phyloP scores from a whole-genome alignment of 1,140 invertebrate genomes.

The Lepidurus apus region DNA sequence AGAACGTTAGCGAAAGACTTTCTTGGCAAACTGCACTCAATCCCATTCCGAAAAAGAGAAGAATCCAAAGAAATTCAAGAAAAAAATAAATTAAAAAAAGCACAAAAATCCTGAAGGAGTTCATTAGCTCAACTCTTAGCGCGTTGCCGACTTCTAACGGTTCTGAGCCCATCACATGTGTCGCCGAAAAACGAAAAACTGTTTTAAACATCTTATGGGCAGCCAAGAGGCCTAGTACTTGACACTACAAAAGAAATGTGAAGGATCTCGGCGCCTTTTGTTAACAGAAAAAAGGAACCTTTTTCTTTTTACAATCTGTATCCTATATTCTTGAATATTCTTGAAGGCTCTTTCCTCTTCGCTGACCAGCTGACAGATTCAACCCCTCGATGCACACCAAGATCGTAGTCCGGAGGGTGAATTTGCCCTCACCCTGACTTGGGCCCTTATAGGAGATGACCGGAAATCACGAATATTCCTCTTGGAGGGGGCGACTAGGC shows the following conservation, averaged over 20 bases:
- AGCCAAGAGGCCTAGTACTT: conserved; percentile 15
- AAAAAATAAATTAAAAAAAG: neutral
- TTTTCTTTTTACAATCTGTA: neutral
- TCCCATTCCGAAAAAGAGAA: neutral
- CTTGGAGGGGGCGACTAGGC: neutral
- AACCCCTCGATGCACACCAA: neutral
- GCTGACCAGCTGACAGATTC: conserved; percentile 15
- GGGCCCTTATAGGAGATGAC: neutral
- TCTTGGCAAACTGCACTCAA: neutral
- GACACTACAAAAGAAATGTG: neutral
- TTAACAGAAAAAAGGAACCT: neutral
- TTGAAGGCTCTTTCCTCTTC: neutral
- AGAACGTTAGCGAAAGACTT: neutral
- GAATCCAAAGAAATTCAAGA: neutral
- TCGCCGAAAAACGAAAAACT: neutral
- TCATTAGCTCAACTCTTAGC: conserved; percentile 2
- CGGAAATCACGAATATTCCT: neutral
- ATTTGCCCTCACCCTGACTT: neutral
- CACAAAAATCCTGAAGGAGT: neutral
- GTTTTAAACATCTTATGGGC: neutral
- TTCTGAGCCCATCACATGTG: neutral
- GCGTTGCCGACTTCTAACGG: neutral
- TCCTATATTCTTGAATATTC: neutral
- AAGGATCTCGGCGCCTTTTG: neutral
- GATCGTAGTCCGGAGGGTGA: neutral